Conservation (phyloP, 2,797 vertebrate species). For the Cottoperca gobio region DNA sequence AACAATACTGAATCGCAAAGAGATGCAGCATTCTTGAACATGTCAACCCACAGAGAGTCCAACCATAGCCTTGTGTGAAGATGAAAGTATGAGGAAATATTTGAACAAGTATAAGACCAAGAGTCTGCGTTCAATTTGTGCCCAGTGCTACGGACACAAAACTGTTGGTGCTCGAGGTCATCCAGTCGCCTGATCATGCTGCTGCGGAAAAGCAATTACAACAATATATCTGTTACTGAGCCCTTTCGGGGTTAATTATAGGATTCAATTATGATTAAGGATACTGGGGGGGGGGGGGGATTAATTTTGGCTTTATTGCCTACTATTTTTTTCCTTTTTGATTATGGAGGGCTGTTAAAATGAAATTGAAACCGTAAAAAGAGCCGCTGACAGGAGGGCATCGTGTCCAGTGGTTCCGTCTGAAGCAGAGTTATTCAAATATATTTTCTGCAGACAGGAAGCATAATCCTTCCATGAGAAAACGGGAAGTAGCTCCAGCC, state of each 20-base stretch:
- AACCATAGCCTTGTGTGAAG: not conserved
- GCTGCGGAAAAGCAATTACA: slow-evolving; percentile 4
- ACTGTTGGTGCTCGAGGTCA: not conserved
- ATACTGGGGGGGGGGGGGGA: not conserved
- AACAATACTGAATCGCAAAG: not conserved
- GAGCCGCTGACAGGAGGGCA: not conserved
- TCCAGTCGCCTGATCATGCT: not conserved
- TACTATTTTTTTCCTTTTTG: not conserved
- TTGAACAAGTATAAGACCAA: not conserved
- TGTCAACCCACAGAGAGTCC: not conserved
- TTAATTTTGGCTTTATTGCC: not conserved
- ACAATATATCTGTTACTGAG: not conserved
- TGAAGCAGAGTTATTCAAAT: not conserved
- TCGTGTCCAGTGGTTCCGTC: not conserved
- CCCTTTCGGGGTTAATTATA: slow-evolving; percentile 1
- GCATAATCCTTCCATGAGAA: not conserved
- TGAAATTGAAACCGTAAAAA: slow-evolving; percentile 6
- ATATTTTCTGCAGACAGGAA: slow-evolving; percentile 11
- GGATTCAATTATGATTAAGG: slow-evolving; percentile 1
- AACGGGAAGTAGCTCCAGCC: slow-evolving; percentile 46
- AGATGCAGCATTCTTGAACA: not conserved
- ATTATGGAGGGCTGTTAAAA: not conserved
- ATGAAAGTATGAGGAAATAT: not conserved
- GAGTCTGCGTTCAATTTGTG: not conserved
- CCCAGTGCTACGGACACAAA: not conserved